Conservation (phyloP, 2,113 vertebrate genomes). For the Propithecus coquereli region DNA sequence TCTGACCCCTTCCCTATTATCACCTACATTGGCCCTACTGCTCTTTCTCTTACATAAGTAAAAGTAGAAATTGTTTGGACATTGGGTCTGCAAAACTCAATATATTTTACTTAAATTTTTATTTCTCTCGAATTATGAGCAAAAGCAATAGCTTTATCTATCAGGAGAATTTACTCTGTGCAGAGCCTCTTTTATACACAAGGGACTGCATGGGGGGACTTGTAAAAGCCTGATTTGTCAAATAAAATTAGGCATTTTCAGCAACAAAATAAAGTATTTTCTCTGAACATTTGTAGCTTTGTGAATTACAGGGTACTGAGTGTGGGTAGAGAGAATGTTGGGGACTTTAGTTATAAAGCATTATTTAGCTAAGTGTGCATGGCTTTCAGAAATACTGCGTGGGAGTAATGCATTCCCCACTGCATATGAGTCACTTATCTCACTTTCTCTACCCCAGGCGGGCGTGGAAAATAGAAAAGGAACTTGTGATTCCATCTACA, state of each 20-base stretch:
- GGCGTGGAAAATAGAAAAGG: neutral
- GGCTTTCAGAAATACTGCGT: conserved; percentile 17
- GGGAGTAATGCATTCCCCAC: neutral
- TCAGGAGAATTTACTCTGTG: neutral
- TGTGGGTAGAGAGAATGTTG: conserved; percentile 16
- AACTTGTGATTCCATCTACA: conserved; percentile 30
- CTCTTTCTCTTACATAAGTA: neutral
- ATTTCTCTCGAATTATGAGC: conserved; percentile 3
- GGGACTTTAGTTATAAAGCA: conserved; percentile 2
- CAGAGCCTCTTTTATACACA: neutral
- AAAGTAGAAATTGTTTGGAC: neutral
- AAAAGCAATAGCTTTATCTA: neutral
- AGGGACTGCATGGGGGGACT: neutral
- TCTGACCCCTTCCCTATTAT: neutral
- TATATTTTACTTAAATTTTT: conserved; percentile 10
- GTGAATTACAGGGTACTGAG: neutral
- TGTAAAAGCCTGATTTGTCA: neutral
- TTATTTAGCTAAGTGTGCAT: neutral
- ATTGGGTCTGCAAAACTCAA: neutral
- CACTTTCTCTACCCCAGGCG: neutral
- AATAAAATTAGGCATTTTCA: conserved; percentile 42
- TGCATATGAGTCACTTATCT: neutral
- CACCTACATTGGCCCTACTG: neutral
- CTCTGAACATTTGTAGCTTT: neutral
- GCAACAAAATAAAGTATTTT: neutral